Conservation (phyloP, 2,797 vertebrate species). For the Natrix natrix region DNA sequence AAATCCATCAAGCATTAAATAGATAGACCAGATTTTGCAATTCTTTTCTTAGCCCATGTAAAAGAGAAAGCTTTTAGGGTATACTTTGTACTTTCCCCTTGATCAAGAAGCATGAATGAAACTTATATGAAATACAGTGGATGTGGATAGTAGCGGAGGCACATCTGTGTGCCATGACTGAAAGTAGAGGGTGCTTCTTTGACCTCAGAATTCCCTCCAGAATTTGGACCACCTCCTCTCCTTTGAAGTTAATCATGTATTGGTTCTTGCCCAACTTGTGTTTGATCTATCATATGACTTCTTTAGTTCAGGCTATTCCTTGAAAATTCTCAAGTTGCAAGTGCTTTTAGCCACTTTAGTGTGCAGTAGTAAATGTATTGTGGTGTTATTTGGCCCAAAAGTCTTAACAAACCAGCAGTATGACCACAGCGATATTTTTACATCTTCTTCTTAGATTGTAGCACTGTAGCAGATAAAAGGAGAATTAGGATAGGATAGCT, state of each 20-base stretch:
- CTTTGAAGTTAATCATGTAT: background rate
- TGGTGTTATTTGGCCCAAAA: background rate
- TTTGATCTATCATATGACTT: background rate
- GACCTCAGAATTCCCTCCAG: background rate
- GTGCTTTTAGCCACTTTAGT: background rate
- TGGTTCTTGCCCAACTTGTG: background rate
- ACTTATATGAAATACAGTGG: background rate
- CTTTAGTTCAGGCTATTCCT: background rate
- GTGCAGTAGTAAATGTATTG: background rate
- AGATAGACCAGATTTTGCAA: background rate
- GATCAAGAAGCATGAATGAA: background rate
- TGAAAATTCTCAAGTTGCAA: background rate
- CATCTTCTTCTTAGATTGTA: no score
- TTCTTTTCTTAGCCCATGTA: background rate
- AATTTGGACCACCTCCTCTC: background rate
- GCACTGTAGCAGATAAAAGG: background rate
- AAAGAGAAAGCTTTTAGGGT: background rate
- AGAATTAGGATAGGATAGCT: background rate
- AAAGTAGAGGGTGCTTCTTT: background rate
- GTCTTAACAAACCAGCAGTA: background rate
- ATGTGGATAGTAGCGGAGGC: background rate
- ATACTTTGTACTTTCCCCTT: background rate
- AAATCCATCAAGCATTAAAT: background rate
- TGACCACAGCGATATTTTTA: background rate
- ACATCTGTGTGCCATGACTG: background rate